Evolutionary conservation across 2,888 invertebrate genomes (phyloP).

Genomic region (Himalopsyche kuldschensis): DNA sequence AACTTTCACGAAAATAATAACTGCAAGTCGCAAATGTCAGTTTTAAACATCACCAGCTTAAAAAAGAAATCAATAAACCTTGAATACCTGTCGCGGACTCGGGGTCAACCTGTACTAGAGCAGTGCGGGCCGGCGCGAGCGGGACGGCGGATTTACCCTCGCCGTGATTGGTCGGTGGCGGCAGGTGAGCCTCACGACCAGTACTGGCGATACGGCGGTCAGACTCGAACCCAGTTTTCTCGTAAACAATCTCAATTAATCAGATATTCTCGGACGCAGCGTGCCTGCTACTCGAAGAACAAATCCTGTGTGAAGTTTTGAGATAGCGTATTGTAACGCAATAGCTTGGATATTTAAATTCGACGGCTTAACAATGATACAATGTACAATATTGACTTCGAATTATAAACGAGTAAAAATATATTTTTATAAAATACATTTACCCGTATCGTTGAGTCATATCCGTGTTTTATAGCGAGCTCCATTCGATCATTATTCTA

Average conservation of each 20-base stretch:
- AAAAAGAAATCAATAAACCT: background rate
- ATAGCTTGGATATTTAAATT: no score
- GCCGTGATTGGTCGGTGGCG: conserved; percentile 35
- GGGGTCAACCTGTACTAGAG: background rate
- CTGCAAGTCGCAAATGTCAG: background rate
- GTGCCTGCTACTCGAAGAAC: background rate
- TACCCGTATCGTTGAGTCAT: no score
- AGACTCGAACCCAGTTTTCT: background rate
- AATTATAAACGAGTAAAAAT: no score
- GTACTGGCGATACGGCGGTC: background rate
- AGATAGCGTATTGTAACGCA: no score
- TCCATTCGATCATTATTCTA: no score
- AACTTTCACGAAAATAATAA: background rate
- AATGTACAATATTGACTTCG: no score
- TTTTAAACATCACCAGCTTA: background rate
- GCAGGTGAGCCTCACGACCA: conserved; percentile 36
- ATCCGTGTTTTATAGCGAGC: no score
- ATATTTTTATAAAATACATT: no score
- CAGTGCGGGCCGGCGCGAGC: background rate
- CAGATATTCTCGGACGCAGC: background rate
- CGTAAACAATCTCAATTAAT: background rate
- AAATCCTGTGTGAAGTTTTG: background rate
- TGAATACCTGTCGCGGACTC: background rate
- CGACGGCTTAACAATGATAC: no score
- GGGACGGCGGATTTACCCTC: background rate